Evolutionary conservation across 1,140 invertebrate genomes (phyloP), one percentile per base, ranked within the genome.

Genomic region (Acromyrmex echinatior): DNA sequence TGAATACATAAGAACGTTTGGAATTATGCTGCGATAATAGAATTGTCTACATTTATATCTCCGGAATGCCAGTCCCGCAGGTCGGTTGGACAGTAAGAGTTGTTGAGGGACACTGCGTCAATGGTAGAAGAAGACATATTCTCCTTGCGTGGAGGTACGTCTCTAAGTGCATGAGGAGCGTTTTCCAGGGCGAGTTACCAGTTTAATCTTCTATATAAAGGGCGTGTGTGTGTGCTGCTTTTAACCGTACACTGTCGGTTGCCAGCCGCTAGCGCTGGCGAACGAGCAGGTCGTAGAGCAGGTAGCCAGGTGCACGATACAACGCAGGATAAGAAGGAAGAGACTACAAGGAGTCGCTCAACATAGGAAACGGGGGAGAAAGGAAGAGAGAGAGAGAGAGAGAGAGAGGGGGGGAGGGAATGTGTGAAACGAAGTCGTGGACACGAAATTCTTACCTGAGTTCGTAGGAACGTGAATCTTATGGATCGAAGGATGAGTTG

Each of bases 221-320:
- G 76, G 21, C 21, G 25, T 21, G 21, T 66, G 25, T 66, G 62
- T 18, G 73, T 10, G 76, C 63, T 53, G 78, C 77, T 90, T 88
- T 90, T 90, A 90, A 90, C 58, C 71, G 51, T 39, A 62, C 78
- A 81, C 58, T 66, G 68, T 25, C 82, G 73, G 71, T 85, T 87
- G 71, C 77, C 86, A 86, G 84, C 87, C 84, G 90, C 82, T 60
- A 68, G 45, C 85, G 87, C 81, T 76, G 85, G 56, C 70, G 58
- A 25, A 63, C 60, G 58, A 81, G 87, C 86, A 73, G 82, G 79
- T 91, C 78, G 79, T 76, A 74, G 39, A 87, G 88, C 92, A 93
- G 93, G 92, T 93, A 93, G 92, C 92, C 92, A 93, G 93, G 92
- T 93, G 92, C 89, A 91, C 74, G 87, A 92, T 89, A 89, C 77